A percentile compares a stretch with the other conserved stretches of the same genome.
Conservation (phyloP, 2,888 invertebrate species). For the Pseudococcus jackbeardsleyi region DNA sequence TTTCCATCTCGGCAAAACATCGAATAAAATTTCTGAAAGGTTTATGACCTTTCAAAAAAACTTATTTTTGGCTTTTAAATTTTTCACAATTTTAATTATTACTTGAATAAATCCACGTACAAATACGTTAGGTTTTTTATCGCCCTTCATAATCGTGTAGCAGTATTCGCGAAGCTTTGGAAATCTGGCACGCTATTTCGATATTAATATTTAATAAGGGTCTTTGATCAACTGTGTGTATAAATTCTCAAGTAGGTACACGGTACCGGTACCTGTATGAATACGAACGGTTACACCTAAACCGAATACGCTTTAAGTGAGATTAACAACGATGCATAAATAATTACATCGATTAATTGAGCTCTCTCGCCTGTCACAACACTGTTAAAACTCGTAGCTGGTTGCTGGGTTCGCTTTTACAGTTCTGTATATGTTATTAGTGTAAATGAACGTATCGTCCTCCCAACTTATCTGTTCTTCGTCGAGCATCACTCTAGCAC, state of each 20-base stretch:
- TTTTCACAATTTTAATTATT: neutral
- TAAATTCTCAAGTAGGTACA: constrained; percentile 5
- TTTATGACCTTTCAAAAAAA: neutral
- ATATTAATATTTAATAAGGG: neutral
- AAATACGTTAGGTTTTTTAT: neutral
- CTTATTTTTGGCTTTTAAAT: neutral
- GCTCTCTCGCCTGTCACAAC: constrained; percentile 24
- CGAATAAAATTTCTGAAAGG: no score
- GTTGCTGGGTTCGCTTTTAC: neutral
- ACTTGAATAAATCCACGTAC: neutral
- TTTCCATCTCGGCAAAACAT: no score
- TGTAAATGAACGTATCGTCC: neutral
- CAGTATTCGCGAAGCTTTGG: neutral
- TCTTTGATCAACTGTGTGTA: neutral
- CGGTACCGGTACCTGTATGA: neutral
- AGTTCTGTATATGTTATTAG: neutral
- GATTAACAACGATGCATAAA: constrained; percentile 27
- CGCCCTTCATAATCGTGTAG: neutral
- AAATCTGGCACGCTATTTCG: neutral
- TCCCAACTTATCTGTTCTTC: neutral
- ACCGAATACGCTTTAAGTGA: neutral
- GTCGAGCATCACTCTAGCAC: neutral
- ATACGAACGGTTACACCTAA: neutral
- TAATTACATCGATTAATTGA: constrained; percentile 40
- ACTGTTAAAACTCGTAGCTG: neutral